Base-by-base conservation (phyloP, 2,888 invertebrate species). In the Mayetiola destructor region DNA sequence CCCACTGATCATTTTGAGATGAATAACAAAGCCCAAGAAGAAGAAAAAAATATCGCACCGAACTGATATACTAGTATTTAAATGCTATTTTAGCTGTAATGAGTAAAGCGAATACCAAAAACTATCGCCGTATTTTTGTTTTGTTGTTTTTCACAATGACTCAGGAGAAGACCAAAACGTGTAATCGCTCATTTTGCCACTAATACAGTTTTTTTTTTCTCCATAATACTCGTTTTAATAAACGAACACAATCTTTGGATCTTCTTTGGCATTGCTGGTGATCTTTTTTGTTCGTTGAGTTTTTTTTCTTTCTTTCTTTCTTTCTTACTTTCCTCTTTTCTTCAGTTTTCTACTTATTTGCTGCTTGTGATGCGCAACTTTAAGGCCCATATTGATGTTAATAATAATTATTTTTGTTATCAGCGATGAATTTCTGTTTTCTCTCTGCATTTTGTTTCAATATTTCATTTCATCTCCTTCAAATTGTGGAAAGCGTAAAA, bases 351-450 rank as follows among this genome's bases (percentile, higher is more conserved):
- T 9, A 20, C 39, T 5, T 16, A 39, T 39, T 39, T 39, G 21
- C 42, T 14, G 48, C 48, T 48, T 23, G 27, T 27, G 27, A 27
- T 48, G 16, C 27, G 48, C 27, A 48, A n/a, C n/a, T 48, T 48
- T 48, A n/a, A n/a, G 48, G n/a, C 27, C n/a, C 48, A 48, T 27
- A 27, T 48, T 48, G 48, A 48, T 48, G 48, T 48, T 48, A 27
- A 27, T 48, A 48, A 42, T 48, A 48, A 27, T 48, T 27, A 48
- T 48, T 48, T 48, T 48, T 48, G 48, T 48, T 48, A 48, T 48
- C 48, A 27, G 48, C 48, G 48, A 48, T 48, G 23, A 27, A 27
- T 4, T 48, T 23, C 16, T 27, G 27, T 3, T 14, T 12, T 48
- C 27, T 8, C 32, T 32, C n/a, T n/a, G n/a, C n/a, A n/a, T n/a